Conservation (phyloP, 2,113 vertebrate genomes). For the Pterophyllum scalare region DNA sequence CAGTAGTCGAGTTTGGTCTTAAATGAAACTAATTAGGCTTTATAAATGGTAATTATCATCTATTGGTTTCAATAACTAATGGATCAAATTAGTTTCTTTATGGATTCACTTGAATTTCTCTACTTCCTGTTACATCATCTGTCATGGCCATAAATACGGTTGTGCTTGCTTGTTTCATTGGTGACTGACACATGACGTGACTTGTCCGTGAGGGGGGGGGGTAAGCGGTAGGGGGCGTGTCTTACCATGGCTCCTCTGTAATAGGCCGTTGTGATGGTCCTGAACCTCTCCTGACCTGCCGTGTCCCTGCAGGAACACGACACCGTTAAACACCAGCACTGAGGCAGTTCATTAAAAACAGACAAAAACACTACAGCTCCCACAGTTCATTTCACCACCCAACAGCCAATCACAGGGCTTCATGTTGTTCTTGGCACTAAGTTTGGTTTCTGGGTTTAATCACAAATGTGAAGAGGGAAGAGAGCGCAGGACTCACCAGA, state of each 20-base stretch:
- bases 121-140: too few relatives aligned
- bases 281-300: slow-evolving; percentile 92
- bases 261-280: slow-evolving; percentile 93
- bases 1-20: too few relatives aligned
- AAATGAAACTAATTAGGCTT: too few relatives aligned
- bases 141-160: not conserved
- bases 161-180: not conserved
- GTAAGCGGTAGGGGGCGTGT: slow-evolving; percentile 11
- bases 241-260: slow-evolving; percentile 94
- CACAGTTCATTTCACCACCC: too few relatives aligned
- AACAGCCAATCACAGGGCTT: not conserved
- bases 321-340: not conserved
- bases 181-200: not conserved
- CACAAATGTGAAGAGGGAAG: not conserved
- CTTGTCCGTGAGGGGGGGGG: not conserved
- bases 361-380: not conserved
- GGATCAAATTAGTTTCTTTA: not conserved
- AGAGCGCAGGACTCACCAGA: slow-evolving; percentile 80
- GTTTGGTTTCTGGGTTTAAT: not conserved
- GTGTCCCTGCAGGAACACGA: slow-evolving; percentile 83
- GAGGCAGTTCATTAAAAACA: not conserved
- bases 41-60: not conserved
- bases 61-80: too few relatives aligned
- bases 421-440: too few relatives aligned
- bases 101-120: not conserved